Conservation (phyloP, 2,888 invertebrate species). For the Micoletzkya japonica region DNA sequence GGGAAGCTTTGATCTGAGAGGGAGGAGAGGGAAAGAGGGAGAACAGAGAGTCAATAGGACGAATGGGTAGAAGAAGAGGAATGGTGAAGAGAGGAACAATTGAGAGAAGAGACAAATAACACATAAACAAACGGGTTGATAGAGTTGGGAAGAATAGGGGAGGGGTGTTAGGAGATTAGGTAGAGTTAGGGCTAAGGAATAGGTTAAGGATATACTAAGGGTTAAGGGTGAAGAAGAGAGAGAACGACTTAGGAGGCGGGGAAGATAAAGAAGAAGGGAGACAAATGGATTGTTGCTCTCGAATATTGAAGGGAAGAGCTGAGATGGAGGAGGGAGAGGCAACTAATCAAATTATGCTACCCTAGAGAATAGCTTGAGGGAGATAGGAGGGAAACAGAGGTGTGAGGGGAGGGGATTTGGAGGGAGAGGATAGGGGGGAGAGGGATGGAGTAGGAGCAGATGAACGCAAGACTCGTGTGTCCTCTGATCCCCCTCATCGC, state of each 20-base stretch:
- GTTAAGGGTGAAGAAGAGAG: too few relatives aligned
- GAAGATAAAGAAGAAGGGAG: not conserved
- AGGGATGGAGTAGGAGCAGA: not conserved
- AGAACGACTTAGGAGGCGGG: too few relatives aligned
- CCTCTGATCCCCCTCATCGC: too few relatives aligned
- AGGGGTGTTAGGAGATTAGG: too few relatives aligned
- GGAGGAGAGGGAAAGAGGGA: not conserved
- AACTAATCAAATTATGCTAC: constrained; percentile 27
- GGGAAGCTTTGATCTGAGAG: not conserved
- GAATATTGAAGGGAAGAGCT: constrained; percentile 8
- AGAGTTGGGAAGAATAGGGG: too few relatives aligned
- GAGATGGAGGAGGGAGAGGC: not conserved
- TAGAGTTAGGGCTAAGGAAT: too few relatives aligned
- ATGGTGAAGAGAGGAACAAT: not conserved
- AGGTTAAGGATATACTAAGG: too few relatives aligned
- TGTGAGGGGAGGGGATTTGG: too few relatives aligned
- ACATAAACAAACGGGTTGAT: too few relatives aligned
- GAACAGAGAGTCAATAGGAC: not conserved
- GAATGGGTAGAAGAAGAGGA: not conserved
- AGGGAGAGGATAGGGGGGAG: not conserved
- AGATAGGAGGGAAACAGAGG: not conserved
- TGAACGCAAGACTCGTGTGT: too few relatives aligned
- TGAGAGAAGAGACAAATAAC: not conserved
- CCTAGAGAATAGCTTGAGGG: constrained; percentile 18
- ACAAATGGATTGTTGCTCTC: not conserved